A percentile compares a stretch with the other conserved stretches of the same genome.
phyloP scores from a whole-genome alignment of 2,888 invertebrate genomes.

The Neuroscelio doddi region DNA sequence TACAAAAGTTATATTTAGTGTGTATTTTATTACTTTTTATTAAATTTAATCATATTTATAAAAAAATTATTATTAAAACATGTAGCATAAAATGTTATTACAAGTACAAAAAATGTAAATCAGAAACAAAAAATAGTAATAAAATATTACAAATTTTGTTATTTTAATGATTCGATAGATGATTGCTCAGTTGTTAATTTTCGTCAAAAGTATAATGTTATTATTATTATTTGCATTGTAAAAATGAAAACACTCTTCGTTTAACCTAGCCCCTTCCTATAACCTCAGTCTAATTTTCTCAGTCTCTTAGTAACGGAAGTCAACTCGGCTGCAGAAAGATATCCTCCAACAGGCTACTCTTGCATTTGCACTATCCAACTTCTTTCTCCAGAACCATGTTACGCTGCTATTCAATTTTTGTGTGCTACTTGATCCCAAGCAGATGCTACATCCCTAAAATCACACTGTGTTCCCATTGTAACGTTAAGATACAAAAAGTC shows the following conservation, averaged over 20 bases:
- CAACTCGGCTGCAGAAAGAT: constrained; percentile 49
- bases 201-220: background rate
- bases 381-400: constrained; percentile 18
- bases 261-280: background rate
- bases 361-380: constrained; percentile 30
- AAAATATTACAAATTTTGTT: no score
- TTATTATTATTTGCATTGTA: no score
- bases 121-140: no score
- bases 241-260: background rate
- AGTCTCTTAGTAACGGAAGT: constrained; percentile 55
- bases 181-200: background rate
- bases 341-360: constrained; percentile 37
- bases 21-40: no score
- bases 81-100: no score
- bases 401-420: constrained; percentile 50
- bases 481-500: constrained; percentile 58
- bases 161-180: no score
- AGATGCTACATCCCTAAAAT: constrained; percentile 66
- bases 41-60: no score
- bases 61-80: no score
- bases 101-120: no score
- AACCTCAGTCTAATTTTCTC: no score
- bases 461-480: constrained; percentile 67
- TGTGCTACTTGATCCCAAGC: constrained; percentile 69
- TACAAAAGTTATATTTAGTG: no score